These are phyloP conservation scores for Aspiorhynchus laticeps DNA, from an alignment of 2,113 vertebrate genomes.

Conservation along the genomic window DNA sequence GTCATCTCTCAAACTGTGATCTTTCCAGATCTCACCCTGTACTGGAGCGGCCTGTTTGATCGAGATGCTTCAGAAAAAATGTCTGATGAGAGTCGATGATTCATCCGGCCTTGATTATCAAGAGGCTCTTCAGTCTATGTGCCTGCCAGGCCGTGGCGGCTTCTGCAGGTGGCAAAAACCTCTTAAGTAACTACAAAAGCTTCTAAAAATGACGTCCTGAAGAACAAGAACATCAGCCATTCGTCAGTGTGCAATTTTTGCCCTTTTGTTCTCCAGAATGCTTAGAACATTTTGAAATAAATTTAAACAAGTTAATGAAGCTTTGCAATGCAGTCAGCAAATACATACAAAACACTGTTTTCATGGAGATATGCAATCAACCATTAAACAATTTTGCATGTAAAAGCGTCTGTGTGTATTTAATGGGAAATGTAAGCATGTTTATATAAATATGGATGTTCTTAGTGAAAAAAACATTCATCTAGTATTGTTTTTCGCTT, in stretches of 20 bases:
- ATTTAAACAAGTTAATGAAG: not conserved
- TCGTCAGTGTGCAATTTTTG: not conserved
- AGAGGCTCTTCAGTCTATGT: not conserved
- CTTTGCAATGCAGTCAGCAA: not conserved
- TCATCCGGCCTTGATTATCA: not conserved
- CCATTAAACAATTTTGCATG: no score
- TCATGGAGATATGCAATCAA: no score
- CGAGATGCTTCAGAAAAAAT: not conserved
- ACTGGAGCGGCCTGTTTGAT: not conserved
- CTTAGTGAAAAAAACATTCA: no score
- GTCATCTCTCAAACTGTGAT: not conserved
- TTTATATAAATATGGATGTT: no score
- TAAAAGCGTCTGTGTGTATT: no score
- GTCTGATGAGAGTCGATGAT: not conserved
- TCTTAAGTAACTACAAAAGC: not conserved
- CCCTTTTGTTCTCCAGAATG: not conserved
- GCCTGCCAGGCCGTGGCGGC: not conserved
- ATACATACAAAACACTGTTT: not conserved
- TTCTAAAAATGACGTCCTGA: not conserved
- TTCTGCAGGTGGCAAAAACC: not conserved
- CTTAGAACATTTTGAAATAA: not conserved
- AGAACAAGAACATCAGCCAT: not conserved
- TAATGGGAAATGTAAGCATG: no score
- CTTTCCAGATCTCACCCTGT: no score
- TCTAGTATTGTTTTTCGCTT: no score